Percentiles rank a stretch among this genome's conserved stretches.
phyloP scores from a whole-genome alignment of 2,113 vertebrate genomes.

The Microcebus tavaratra region DNA sequence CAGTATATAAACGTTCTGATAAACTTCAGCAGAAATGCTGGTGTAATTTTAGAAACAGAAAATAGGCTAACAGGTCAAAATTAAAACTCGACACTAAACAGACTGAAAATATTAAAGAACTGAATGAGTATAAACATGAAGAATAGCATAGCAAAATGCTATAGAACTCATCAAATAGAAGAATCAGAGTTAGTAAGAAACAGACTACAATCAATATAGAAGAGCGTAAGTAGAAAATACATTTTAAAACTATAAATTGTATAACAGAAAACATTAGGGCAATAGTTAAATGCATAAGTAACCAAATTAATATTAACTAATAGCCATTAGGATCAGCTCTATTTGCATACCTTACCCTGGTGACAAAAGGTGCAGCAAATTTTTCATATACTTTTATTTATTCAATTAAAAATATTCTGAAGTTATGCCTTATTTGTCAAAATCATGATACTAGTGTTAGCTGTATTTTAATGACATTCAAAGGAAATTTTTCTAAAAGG shows the following conservation, averaged over 20 bases:
- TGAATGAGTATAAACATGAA: not conserved
- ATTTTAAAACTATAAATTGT: not conserved
- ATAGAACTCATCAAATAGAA: not conserved
- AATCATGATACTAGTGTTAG: not conserved
- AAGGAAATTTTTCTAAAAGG: not conserved
- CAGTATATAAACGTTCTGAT: not conserved
- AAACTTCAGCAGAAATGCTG: not conserved
- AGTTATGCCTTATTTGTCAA: not conserved
- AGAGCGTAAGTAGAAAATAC: not conserved
- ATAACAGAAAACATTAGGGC: not conserved
- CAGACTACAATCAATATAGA: not conserved
- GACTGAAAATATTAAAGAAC: not conserved
- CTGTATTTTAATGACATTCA: not conserved
- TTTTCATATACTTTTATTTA: not conserved
- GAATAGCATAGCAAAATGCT: not conserved
- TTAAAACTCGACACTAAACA: not conserved
- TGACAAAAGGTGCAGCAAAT: not conserved
- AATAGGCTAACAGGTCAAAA: not conserved
- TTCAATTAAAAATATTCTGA: not conserved
- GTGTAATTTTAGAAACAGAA: not conserved
- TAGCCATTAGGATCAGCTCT: not conserved
- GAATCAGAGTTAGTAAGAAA: not conserved
- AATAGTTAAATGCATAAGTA: not conserved
- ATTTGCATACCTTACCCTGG: not conserved
- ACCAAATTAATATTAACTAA: not conserved